Conservation (phyloP, 1,140 invertebrate genomes). For the Heterodera carotae region DNA sequence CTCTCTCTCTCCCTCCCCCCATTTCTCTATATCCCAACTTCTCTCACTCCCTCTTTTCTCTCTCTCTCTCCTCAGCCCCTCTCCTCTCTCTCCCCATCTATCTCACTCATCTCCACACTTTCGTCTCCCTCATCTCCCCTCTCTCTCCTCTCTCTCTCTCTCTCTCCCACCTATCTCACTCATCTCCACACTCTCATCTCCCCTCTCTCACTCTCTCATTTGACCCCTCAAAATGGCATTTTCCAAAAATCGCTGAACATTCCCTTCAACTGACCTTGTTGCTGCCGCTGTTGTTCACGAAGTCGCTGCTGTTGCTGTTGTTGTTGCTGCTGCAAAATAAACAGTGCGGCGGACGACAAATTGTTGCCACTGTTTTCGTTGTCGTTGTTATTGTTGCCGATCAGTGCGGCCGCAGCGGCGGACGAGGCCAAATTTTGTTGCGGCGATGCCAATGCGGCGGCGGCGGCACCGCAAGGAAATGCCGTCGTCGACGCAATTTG, state of each 20-base stretch:
- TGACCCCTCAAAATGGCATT: too few species aligned
- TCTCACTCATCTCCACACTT: background rate
- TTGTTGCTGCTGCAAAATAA: background rate
- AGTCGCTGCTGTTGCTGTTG: background rate
- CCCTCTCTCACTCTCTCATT: background rate
- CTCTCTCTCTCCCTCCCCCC: background rate
- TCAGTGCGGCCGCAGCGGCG: background rate
- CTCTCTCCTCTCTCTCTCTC: conserved; percentile 1
- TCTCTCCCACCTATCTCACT: background rate
- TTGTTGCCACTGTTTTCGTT: conserved; percentile 6
- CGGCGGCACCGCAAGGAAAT: background rate
- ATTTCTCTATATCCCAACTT: too few species aligned
- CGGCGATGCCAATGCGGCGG: background rate
- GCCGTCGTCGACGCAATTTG: background rate
- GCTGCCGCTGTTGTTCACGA: background rate
- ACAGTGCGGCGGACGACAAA: conserved; percentile 3
- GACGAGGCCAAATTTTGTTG: background rate
- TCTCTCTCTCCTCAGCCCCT: background rate
- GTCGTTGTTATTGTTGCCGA: conserved; percentile 5
- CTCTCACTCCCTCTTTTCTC: background rate
- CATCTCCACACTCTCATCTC: background rate
- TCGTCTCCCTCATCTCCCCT: background rate
- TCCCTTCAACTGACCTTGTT: background rate
- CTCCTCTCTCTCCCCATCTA: background rate
- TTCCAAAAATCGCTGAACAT: too few species aligned